phyloP scores from a whole-genome alignment of 2,888 invertebrate genomes.

The Nasonovia ribisnigri region DNA sequence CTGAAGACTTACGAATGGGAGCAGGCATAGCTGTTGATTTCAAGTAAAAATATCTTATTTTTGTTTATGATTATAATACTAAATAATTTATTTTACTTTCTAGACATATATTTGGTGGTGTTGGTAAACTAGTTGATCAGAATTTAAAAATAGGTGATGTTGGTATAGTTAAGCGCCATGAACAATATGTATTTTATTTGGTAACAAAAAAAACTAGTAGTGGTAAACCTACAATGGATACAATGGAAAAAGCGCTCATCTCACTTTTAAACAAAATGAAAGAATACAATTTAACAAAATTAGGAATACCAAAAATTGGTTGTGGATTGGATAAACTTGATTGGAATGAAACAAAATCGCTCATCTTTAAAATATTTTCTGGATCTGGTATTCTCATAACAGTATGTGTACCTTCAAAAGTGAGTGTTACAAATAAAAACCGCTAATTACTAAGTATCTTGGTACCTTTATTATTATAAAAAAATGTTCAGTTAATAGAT shows the following conservation, averaged over 20 bases:
- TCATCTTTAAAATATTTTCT: conserved; percentile 73
- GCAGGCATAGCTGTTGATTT: conserved; percentile 74
- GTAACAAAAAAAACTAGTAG: conserved; percentile 75
- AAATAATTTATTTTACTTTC: conserved; percentile 61
- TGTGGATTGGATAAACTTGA: conserved; percentile 78
- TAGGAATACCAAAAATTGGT: conserved; percentile 78
- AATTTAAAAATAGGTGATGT: conserved; percentile 71
- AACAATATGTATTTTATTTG: conserved; percentile 75
- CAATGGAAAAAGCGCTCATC: conserved; percentile 67
- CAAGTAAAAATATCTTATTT: conserved; percentile 69
- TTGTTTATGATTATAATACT: background rate
- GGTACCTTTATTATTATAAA: background rate
- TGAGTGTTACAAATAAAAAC: conserved; percentile 6
- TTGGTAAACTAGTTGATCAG: conserved; percentile 70
- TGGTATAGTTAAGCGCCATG: conserved; percentile 71
- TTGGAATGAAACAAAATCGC: conserved; percentile 74
- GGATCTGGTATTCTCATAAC: conserved; percentile 72
- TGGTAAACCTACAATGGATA: conserved; percentile 72
- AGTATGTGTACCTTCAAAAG: conserved; percentile 69
- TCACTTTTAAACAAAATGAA: conserved; percentile 72
- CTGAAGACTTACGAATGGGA: conserved; percentile 74
- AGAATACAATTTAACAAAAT: conserved; percentile 72
- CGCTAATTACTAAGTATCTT: background rate
- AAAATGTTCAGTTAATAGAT: background rate
- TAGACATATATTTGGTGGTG: conserved; percentile 70